Conservation (phyloP, 2,113 vertebrate species). For the Stigmatopora nigra region DNA sequence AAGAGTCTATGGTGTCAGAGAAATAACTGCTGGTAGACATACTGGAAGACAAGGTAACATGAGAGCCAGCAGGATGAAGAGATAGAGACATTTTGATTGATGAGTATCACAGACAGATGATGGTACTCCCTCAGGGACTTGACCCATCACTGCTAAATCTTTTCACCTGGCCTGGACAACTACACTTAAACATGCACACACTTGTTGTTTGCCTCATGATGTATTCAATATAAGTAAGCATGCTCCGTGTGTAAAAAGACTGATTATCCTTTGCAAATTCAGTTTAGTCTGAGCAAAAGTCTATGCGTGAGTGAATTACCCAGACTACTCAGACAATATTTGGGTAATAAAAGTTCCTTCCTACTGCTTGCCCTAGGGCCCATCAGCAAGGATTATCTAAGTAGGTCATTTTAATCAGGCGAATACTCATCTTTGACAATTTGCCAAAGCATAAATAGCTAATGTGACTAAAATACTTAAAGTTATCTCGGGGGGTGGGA, state of each 20-base stretch:
- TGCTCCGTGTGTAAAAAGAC: constrained; percentile 34
- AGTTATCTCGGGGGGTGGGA: constrained; percentile 51
- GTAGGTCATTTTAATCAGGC: constrained; percentile 69
- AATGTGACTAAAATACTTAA: constrained; percentile 62
- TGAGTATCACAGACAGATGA: constrained; percentile 16
- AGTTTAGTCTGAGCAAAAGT: constrained; percentile 11
- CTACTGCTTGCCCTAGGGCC: constrained; percentile 24
- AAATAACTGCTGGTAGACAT: constrained; percentile 11
- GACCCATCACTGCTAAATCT: constrained; percentile 30
- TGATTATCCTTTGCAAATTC: constrained; percentile 25
- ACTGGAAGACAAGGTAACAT: constrained; percentile 20
- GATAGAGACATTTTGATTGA: constrained; percentile 33
- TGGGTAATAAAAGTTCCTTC: constrained; percentile 43
- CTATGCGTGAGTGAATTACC: constrained; percentile 42
- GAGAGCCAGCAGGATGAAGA: constrained; percentile 22
- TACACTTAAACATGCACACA: constrained; percentile 7
- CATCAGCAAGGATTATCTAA: constrained; percentile 62
- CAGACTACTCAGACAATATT: constrained; percentile 35
- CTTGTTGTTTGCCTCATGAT: not conserved
- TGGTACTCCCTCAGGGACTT: constrained; percentile 25
- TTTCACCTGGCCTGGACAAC: constrained; percentile 32
- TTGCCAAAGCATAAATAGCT: constrained; percentile 67
- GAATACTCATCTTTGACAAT: constrained; percentile 64
- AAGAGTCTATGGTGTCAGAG: not conserved
- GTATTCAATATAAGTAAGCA: constrained; percentile 10